Evolutionary conservation across 2,888 invertebrate genomes (phyloP).

Genomic region (Aphidoletes aphidimyza): DNA sequence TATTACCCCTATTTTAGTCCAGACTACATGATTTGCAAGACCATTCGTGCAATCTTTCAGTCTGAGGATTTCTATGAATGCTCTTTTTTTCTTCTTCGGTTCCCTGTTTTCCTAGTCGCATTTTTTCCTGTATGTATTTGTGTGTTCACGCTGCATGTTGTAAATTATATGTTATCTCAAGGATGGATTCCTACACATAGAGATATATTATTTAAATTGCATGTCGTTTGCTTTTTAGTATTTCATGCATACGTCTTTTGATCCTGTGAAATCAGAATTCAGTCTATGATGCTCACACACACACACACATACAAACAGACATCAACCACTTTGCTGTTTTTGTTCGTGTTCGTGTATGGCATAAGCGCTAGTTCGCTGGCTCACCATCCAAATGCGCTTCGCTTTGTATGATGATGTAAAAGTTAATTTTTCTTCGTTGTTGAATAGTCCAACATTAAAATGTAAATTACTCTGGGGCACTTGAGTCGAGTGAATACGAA

Average conservation of each 20-base stretch:
- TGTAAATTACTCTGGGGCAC: slow-evolving; percentile 51
- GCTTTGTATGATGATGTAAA: not conserved
- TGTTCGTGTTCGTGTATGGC: no score
- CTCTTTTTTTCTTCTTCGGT: not conserved
- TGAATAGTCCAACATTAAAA: slow-evolving; percentile 46
- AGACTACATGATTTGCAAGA: no score
- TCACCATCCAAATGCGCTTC: not conserved
- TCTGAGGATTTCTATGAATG: no score
- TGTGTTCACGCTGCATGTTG: not conserved
- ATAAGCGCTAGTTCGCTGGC: no score
- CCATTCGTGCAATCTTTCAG: not conserved
- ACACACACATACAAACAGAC: no score
- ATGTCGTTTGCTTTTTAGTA: slow-evolving; percentile 49
- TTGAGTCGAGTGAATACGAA: slow-evolving; percentile 11
- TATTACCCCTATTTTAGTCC: no score
- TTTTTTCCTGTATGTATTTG: not conserved
- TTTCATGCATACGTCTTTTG: slow-evolving; percentile 31
- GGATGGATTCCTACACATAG: slow-evolving; percentile 20
- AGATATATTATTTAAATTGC: slow-evolving; percentile 49
- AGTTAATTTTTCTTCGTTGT: slow-evolving; percentile 41
- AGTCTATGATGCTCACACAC: not conserved
- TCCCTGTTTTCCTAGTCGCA: not conserved
- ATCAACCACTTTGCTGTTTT: no score
- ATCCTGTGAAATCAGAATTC: slow-evolving; percentile 22
- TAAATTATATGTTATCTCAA: not conserved